Percentiles rank a stretch among this genome's conserved stretches.
Conservation (phyloP, 2,113 vertebrate genomes). For the Gambusia affinis region DNA sequence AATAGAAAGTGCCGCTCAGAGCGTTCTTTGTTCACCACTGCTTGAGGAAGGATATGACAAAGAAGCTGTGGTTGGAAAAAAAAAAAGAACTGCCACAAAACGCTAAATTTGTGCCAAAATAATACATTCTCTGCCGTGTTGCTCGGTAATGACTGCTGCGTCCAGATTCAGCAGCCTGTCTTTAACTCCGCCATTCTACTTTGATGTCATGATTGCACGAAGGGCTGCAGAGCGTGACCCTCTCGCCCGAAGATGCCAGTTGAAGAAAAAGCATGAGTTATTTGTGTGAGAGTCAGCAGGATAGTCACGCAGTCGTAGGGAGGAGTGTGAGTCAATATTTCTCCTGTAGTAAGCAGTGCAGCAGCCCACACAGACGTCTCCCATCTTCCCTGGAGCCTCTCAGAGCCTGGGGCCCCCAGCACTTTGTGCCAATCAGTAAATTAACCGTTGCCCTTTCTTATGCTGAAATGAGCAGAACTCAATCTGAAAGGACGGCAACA, state of each 20-base stretch:
- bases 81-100: constrained; percentile 27
- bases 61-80: constrained; percentile 12
- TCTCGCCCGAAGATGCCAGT: not conserved
- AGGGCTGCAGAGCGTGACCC: constrained; percentile 8
- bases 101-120: constrained; percentile 35
- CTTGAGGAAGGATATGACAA: constrained; percentile 4
- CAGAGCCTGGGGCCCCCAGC: constrained; percentile 11
- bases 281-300: constrained; percentile 42
- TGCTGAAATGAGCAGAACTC: not conserved
- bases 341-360: constrained; percentile 47
- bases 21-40: constrained; percentile 21
- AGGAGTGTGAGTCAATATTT: constrained; percentile 36
- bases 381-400: constrained; percentile 1
- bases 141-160: constrained; percentile 36
- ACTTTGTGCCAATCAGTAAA: constrained; percentile 28
- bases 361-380: constrained; percentile 25
- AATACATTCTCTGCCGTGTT: constrained; percentile 35
- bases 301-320: constrained; percentile 18
- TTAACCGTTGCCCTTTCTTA: not conserved
- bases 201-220: constrained; percentile 57
- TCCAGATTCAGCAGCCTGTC: constrained; percentile 30
- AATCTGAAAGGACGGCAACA: not conserved
- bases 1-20: constrained; percentile 23
- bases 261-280: constrained; percentile 43
- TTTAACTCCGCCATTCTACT: constrained; percentile 32